These are phyloP conservation scores for Microcebus tavaratra DNA, from an alignment of 2,113 vertebrate species.

Conservation along the genomic window DNA sequence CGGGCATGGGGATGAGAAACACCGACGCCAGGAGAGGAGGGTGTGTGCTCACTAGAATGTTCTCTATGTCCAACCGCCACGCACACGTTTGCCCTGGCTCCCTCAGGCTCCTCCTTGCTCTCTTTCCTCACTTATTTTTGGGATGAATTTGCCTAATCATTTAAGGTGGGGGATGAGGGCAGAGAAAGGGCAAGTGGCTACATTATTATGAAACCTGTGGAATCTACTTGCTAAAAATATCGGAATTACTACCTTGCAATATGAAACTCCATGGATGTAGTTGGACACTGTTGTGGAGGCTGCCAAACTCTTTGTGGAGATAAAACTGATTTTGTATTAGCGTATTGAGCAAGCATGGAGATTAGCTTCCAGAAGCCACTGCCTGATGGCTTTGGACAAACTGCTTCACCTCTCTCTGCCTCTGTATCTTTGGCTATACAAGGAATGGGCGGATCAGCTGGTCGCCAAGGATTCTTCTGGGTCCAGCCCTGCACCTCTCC, in stretches of 20 bases:
- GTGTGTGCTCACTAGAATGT: rapidly evolving
- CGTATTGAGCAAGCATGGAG: not conserved
- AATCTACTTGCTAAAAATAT: slow-evolving; percentile 50
- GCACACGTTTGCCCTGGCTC: not conserved
- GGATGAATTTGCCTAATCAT: not conserved
- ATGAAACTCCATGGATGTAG: not conserved
- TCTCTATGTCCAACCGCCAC: rapidly evolving
- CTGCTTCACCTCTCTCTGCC: not conserved
- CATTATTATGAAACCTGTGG: not conserved
- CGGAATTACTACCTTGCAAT: slow-evolving; percentile 52
- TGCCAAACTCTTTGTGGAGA: not conserved
- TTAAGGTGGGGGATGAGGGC: not conserved
- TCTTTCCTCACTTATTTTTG: not conserved
- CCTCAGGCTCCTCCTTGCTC: not conserved
- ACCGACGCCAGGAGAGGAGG: rapidly evolving
- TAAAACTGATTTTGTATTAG: not conserved
- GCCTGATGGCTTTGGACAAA: not conserved
- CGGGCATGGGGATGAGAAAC: not conserved
- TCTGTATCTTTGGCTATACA: slow-evolving; percentile 3
- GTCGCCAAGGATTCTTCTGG: not conserved
- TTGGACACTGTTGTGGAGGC: not conserved
- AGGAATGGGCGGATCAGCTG: not conserved
- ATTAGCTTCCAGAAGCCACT: not conserved
- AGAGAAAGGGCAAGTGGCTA: not conserved
- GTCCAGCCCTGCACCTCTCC: not conserved